Evolutionary conservation across 2,888 invertebrate species (phyloP).

Genomic region (Penaeus monodon): DNA sequence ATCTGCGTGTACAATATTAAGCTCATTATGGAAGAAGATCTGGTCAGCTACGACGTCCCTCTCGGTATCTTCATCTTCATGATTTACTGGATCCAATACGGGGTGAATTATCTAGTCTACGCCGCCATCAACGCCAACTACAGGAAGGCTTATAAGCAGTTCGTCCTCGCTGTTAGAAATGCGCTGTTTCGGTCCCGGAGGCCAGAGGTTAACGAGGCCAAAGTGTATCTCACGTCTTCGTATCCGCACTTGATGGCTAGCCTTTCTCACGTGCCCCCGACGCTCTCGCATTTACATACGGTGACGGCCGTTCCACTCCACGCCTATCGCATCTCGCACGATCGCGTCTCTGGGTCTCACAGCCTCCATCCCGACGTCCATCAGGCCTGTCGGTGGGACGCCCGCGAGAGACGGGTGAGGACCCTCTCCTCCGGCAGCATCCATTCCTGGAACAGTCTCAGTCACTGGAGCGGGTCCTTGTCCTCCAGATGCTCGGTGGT

Average conservation of each 20-base stretch:
- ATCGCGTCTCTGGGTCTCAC: too few relatives aligned
- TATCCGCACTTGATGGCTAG: not conserved
- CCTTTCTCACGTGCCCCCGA: not conserved
- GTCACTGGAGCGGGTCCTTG: too few relatives aligned
- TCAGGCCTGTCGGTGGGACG: too few relatives aligned
- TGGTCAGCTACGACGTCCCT: not conserved
- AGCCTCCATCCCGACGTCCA: too few relatives aligned
- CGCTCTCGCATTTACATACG: not conserved
- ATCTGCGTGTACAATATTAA: slow-evolving; percentile 47
- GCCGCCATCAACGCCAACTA: slow-evolving; percentile 43
- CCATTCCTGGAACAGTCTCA: too few relatives aligned
- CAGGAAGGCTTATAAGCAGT: slow-evolving; percentile 33
- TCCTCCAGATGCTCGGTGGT: too few relatives aligned
- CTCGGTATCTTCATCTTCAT: slow-evolving; percentile 45
- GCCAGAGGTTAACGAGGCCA: not conserved
- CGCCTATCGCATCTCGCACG: too few relatives aligned
- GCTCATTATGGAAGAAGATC: not conserved
- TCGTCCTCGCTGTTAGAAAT: not conserved
- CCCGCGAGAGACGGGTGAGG: too few relatives aligned
- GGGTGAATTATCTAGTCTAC: slow-evolving; percentile 56
- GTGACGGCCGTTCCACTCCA: not conserved
- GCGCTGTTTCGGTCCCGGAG: not conserved
- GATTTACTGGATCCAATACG: slow-evolving; percentile 60
- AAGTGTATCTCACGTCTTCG: not conserved
- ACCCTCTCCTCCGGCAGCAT: too few relatives aligned